phyloP scores from a whole-genome alignment of 2,113 vertebrate species.

The Antechinus flavipes region DNA sequence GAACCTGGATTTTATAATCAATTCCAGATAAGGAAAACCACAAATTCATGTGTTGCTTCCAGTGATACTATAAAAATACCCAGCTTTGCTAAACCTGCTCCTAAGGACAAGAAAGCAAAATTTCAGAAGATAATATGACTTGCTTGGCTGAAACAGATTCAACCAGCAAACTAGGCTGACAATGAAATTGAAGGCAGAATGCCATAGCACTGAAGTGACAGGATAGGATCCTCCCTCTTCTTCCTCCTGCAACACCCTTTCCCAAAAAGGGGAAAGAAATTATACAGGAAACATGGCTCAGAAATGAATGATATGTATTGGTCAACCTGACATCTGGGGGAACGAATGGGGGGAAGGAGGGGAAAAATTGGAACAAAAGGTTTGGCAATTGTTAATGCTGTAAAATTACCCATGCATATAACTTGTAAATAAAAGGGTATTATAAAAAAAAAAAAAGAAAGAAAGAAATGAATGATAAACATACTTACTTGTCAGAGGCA shows the following conservation, averaged over 20 bases:
- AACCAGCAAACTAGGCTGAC: not conserved
- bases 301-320: not conserved
- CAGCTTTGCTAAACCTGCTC: not conserved
- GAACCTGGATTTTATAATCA: not conserved
- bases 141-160: not conserved
- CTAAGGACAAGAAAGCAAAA: not conserved
- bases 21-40: not conserved
- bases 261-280: not conserved
- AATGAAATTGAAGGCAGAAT: not conserved
- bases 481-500: not conserved
- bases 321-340: no score
- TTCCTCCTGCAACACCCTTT: not conserved
- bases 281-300: not conserved
- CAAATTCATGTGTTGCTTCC: not conserved
- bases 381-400: no score
- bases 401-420: no score
- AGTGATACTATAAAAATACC: not conserved
- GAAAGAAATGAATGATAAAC: not conserved
- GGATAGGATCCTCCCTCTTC: not conserved
- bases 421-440: no score
- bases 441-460: no score
- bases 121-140: slow-evolving; percentile 18
- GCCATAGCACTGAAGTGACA: not conserved
- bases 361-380: no score
- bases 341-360: no score